Evolutionary conservation across 2,888 invertebrate species (phyloP), one percentile per base, ranked within the genome.

Genomic region (Erebia palarica): DNA sequence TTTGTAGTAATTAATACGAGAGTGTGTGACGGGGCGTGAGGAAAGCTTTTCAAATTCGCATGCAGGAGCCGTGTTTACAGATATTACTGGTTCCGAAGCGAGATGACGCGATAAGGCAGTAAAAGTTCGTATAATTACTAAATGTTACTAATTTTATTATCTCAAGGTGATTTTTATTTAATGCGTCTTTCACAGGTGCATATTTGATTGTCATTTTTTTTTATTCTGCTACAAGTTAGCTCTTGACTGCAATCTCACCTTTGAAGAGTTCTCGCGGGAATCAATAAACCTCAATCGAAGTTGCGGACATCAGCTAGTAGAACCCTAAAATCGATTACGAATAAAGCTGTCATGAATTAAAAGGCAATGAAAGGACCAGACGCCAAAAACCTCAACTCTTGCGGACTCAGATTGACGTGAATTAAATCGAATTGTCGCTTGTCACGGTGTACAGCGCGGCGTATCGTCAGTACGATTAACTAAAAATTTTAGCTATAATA

Each of bases 11-110:
- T 91, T 86, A 90, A 85, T 86, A 86, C 86, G 85, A 81, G 81
- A 82, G 85, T 83, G 86, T 89, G 90, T 89, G 91, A 89, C 88
- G 90, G 84, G 87, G 85, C 90, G 89, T 90, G 89, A 86, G 88
- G 85, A 86, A 84, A 86, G 89, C 89, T 87, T 88, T 86, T 84
- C 84, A 86, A 36, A 87, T 88, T 87, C 87, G 89, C 88, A 89
- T 87, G 84, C 85, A 82, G 86, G 82, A 85, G 84, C 84, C 82
- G 81, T 83, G 81, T 84, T 83, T 84, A 80, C 81, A 83, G 85
- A 84, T 84, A 83, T 86, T 84, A 86, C 84, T 80, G 84, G 82
- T 81, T 82, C 83, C 80, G 86, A 81, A 84, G 83, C 84, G 80
- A 89, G 84, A 81, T 78, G 81, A 76, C 66, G 71, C 81, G 87